A percentile compares a stretch with the other conserved stretches of the same genome.
These are phyloP conservation scores for Neosilurus hyrtlii DNA, from an alignment of 2,797 vertebrate species.

Conservation along the genomic window DNA sequence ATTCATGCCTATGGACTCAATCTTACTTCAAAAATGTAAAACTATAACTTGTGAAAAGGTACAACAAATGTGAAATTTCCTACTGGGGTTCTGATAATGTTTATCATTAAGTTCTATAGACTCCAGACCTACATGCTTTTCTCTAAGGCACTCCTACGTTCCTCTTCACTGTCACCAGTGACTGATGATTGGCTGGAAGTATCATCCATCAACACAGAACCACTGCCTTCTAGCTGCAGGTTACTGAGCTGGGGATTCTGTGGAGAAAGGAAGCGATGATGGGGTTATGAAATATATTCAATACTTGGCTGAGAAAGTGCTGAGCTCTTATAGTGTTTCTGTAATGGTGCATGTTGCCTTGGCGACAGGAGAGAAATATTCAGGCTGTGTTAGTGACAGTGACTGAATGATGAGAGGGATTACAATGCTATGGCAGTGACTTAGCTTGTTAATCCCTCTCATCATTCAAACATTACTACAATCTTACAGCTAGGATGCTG, in stretches of 20 bases:
- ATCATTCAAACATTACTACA: not conserved
- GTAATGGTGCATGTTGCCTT: constrained; percentile 71
- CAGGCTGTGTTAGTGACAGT: constrained; percentile 58
- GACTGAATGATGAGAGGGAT: constrained; percentile 68
- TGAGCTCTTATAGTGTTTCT: constrained; percentile 24
- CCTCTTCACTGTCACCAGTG: constrained; percentile 79
- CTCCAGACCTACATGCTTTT: constrained; percentile 85
- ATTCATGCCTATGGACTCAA: not conserved
- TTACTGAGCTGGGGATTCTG: constrained; percentile 70
- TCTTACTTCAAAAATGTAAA: not conserved
- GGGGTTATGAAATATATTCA: constrained; percentile 44
- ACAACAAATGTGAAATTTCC: not conserved
- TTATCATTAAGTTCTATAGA: not conserved
- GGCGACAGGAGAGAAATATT: constrained; percentile 63
- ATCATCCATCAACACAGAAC: constrained; percentile 73
- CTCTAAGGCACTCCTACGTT: constrained; percentile 84
- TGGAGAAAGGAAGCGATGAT: constrained; percentile 48
- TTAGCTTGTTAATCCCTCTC: no score
- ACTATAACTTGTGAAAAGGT: not conserved
- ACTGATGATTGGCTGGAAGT: constrained; percentile 74
- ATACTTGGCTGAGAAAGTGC: constrained; percentile 11
- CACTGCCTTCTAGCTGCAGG: constrained; percentile 69
- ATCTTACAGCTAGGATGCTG: not conserved
- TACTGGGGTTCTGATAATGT: not conserved
- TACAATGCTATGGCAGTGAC: not conserved